Evolutionary conservation across 2,113 vertebrate genomes (phyloP), one percentile per base, ranked within the genome.

Genomic region (Psittacula cyanocephala): DNA sequence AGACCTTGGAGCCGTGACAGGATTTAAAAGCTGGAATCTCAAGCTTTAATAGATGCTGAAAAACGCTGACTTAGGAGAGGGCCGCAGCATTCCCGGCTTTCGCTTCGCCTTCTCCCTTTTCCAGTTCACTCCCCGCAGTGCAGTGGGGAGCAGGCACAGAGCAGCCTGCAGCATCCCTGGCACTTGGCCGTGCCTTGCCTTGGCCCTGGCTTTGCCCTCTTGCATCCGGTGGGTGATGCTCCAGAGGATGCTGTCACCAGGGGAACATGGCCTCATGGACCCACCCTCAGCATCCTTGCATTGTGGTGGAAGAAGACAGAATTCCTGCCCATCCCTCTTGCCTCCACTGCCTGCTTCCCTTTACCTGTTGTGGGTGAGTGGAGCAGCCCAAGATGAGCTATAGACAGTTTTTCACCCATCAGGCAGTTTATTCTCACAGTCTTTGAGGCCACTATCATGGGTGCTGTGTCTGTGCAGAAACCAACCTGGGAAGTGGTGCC

Each of bases 31-130:
- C 59, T 85, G 93, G 67, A 90, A 88, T 69, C 67, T 76, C 3
- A 2, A 62, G 64, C 33, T 85, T 74, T 35, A 64, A 87, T 82
- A 75, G 75, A 85, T n/a, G 81, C 79, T 55, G 76, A 53, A 91
- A 96, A 97, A 86, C 44, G 93, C 95, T 94, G 96, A 81, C n/a
- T 91, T 80, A 87, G 76, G 81, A 14, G 24, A 89, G 92, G 57
- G 57, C 41, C 1, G 3, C 62, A 64, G 78, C 86, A 44, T 2
- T 9, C 47, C 12, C 6, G 2, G 81, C 53, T 96, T 85, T 55
- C 28, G 3, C 47, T 94, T 49, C 6, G 0, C 15, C 63, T 49
- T 67, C 62, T 76, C 19, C 80, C 53, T 69, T 84, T 90, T 20
- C 50, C 83, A 50, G 82, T 27, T 53, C 49, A 0, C 22, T 86